Evolutionary conservation across 2,888 invertebrate genomes (phyloP), one percentile per base, ranked within the genome.

Genomic region (Barypeithes pellucidus): DNA sequence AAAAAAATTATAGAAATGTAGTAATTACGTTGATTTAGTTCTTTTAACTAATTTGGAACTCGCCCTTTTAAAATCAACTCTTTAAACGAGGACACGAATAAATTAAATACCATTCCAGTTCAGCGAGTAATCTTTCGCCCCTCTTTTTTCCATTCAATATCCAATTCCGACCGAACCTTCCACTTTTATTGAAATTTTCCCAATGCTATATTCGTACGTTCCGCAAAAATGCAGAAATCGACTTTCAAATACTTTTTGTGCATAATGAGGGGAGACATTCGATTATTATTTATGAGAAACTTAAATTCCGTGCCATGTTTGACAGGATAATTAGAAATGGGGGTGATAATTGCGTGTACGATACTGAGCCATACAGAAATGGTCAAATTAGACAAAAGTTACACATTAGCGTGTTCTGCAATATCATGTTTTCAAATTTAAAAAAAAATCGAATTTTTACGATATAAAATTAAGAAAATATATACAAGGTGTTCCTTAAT

Each of bases 241-340:
- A 43, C 16, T 43, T 43, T 43, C 43, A 43, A 43, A 43, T 43
- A 43, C 43, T 43, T 16, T 16, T 43, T 43, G 8, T 16, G 43
- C 43, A 43, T 43, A 43, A 43, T 43, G 16, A 43, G 43, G 16
- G 7, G 3, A 2, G 39, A n/a, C n/a, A 39, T 16, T 43, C 43
- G n/a, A 43, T 43, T 43, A 43, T 43, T 43, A 43, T 43, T 43
- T 43, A 43, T 16, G 43, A 43, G 43, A 8, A 14, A 43, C n/a
- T 12, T 7, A 7, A 7, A 39, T 39, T n/a, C 39, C 2, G 39
- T 3, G 1, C 9, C n/a, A 39, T n/a, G n/a, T 39, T n/a, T 39
- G 39, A 39, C 39, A 39, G n/a, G 12, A 39, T 39, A 39, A 36
- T 39, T 39, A 29, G 29, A 29, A 29, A 29, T 29, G 29, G 9